Conservation (phyloP, 2,113 vertebrate species). For the Erythrolamprus reginae region DNA sequence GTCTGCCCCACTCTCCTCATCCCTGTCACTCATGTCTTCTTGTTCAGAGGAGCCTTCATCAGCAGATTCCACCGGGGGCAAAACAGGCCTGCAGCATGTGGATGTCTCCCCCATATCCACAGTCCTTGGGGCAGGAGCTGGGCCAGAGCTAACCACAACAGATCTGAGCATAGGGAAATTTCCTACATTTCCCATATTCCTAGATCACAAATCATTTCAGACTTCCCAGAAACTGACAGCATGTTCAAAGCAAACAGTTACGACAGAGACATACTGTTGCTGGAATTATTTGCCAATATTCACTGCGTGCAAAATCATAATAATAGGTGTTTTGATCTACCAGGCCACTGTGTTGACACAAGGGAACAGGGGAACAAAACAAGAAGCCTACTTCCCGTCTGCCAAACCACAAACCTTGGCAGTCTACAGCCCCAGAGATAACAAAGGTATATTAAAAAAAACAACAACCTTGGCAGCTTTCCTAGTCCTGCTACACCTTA, state of each 20-base stretch:
- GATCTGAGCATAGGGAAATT: not conserved
- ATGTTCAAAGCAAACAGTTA: constrained; percentile 36
- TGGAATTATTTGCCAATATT: constrained; percentile 42
- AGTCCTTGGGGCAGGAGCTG: too few species aligned
- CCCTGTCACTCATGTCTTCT: too few species aligned
- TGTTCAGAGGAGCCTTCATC: too few species aligned
- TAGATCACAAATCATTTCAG: not conserved
- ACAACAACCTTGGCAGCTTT: constrained; percentile 51
- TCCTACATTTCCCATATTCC: not conserved
- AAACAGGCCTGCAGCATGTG: too few species aligned
- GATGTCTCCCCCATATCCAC: too few species aligned
- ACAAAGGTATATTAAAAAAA: constrained; percentile 40
- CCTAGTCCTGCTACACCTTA: constrained; percentile 58
- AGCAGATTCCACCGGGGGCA: too few species aligned
- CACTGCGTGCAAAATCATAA: constrained; percentile 42
- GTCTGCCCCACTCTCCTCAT: too few species aligned
- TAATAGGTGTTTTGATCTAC: constrained; percentile 29
- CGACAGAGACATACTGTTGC: constrained; percentile 35
- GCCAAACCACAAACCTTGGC: constrained; percentile 63
- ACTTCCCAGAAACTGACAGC: constrained; percentile 5
- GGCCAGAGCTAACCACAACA: too few species aligned
- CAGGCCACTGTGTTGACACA: constrained; percentile 45
- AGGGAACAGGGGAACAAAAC: constrained; percentile 39
- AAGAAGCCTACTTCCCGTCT: constrained; percentile 29
- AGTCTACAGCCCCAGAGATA: constrained; percentile 52